These are phyloP conservation scores for Hyaena hyaena DNA, from an alignment of 2,113 vertebrate species.

Conservation along the genomic window DNA sequence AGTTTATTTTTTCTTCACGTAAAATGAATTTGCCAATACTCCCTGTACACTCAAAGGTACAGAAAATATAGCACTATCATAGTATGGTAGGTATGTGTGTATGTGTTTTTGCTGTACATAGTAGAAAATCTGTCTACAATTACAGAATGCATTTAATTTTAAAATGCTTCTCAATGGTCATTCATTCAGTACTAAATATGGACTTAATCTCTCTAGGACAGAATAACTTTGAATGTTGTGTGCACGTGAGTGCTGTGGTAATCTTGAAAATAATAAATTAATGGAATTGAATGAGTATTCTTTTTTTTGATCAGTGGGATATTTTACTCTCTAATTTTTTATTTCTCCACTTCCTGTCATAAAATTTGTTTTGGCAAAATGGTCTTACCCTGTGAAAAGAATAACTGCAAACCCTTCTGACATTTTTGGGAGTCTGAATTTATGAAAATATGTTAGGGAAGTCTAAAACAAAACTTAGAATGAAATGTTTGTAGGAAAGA, in stretches of 20 bases:
- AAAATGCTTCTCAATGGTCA: not conserved
- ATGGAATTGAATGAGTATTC: not conserved
- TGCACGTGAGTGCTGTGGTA: not conserved
- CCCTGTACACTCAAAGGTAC: not conserved
- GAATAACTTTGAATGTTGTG: not conserved
- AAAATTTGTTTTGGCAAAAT: not conserved
- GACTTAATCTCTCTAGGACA: not conserved
- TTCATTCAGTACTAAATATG: constrained; percentile 37
- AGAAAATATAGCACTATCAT: not conserved
- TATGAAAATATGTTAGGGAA: not conserved
- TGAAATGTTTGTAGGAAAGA: not conserved
- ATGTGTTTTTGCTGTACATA: not conserved
- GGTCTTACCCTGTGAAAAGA: not conserved
- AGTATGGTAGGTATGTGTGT: not conserved
- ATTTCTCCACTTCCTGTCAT: constrained; percentile 13
- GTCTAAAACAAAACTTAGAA: constrained; percentile 6
- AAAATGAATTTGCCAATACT: constrained; percentile 6
- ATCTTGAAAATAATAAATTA: constrained; percentile 40
- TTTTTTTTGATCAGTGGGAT: not conserved
- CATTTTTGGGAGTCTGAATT: constrained; percentile 36
- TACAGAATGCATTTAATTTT: not conserved
- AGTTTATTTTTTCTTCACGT: not conserved
- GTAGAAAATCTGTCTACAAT: not conserved
- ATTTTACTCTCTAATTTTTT: not conserved
- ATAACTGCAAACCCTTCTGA: not conserved